Evolutionary conservation across 2,113 vertebrate species (phyloP).

Genomic region (Bombycilla garrulus): DNA sequence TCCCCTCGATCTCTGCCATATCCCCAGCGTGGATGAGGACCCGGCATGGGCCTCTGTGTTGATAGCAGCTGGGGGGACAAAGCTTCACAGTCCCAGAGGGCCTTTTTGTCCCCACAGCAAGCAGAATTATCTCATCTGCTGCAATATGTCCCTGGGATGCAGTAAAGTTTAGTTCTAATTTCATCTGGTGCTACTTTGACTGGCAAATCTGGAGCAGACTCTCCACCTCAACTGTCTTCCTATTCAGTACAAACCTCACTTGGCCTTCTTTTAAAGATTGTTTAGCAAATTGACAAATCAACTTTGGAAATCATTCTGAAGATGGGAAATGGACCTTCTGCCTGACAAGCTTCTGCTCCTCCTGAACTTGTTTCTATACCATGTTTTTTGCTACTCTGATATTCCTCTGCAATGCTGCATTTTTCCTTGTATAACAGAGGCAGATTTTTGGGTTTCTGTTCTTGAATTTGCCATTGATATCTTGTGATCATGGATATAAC

Average conservation of each 20-base stretch:
- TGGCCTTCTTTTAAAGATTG: background rate
- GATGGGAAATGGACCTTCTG: background rate
- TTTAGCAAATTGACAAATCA: background rate
- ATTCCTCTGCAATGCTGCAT: background rate
- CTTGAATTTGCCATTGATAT: background rate
- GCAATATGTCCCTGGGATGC: background rate
- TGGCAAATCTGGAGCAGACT: background rate
- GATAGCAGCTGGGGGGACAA: fast-evolving
- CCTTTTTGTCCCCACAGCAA: background rate
- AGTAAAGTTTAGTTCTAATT: background rate
- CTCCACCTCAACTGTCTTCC: background rate
- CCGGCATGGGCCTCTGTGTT: fast-evolving
- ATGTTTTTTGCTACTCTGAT: background rate
- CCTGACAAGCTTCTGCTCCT: background rate
- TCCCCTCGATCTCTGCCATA: fast-evolving
- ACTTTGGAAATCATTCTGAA: background rate
- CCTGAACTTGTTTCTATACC: background rate
- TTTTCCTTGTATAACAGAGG: background rate
- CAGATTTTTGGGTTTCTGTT: background rate
- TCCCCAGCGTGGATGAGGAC: background rate
- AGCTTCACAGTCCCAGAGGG: background rate
- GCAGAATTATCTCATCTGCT: background rate
- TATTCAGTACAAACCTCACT: background rate
- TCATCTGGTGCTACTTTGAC: background rate
- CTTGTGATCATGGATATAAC: background rate